Evolutionary conservation across 2,797 vertebrate species (phyloP).

Genomic region (Poeciliopsis paucimaculata): DNA sequence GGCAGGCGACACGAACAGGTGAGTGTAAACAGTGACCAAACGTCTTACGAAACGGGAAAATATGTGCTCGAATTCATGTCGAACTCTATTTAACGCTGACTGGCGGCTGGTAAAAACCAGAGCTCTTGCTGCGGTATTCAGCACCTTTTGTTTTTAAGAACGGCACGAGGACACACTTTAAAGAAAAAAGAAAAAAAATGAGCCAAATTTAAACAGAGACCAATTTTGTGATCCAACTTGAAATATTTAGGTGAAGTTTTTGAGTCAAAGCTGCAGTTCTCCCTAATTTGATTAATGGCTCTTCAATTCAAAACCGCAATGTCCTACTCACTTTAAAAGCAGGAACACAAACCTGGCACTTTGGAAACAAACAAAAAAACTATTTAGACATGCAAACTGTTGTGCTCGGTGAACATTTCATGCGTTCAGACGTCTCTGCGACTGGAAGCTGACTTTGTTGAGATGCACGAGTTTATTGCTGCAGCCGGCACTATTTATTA

Average conservation of each 20-base stretch:
- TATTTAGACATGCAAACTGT: not conserved
- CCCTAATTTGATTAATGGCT: not conserved
- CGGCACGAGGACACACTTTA: not conserved
- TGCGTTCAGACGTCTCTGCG: not conserved
- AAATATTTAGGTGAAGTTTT: not conserved
- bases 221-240: not conserved
- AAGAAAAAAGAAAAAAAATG: not conserved
- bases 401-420: not conserved
- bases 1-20: no score
- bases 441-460: not conserved
- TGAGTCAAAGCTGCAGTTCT: not conserved
- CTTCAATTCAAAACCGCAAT: not conserved
- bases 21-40: no score
- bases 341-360: not conserved
- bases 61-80: not conserved
- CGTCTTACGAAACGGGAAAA: no score
- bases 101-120: no score
- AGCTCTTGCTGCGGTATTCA: not conserved
- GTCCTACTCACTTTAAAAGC: not conserved
- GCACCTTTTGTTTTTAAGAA: not conserved
- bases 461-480: not conserved
- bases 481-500: not conserved
- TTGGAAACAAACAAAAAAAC: not conserved
- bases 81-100: not conserved
- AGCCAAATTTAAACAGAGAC: not conserved